Evolutionary conservation across 2,113 vertebrate species (phyloP), one percentile per base, ranked within the genome.

Genomic region (Alexandromys fortis): DNA sequence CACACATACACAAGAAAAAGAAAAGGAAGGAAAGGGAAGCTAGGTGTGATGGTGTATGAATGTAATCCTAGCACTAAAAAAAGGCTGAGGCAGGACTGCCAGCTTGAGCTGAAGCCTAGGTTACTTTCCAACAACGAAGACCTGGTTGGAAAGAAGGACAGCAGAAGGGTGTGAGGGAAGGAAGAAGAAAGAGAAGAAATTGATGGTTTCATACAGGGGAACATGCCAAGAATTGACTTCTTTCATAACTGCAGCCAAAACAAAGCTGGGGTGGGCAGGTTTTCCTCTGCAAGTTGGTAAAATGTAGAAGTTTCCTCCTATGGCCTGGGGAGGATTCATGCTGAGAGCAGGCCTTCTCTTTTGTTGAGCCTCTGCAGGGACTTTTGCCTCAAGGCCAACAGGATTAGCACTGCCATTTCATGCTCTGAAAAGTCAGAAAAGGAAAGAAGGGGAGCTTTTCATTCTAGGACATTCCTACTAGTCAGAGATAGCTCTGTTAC

Each of bases 401-500:
- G 92, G 96, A 96, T 97, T 95, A 96, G 90, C 94, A 91, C 63
- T 81, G 89, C 75, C 92, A 98, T 98, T 98, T 97, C 96, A 98
- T 97, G 96, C 97, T 98, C 98, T 98, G 93, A 98, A 98, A 98
- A 98, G 92, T 96, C 96, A 97, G 95, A 98, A 98, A 98, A 96
- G 95, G 86, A 30, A 22, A 95, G 73, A 96, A 73, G 30, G 78
- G 58, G 12, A 94, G 95, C 97, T 95, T 98, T 97, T 95, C 91
- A 97, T 55, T 94, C 49, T 38, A 97, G 97, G 96, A 97, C 96
- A 96, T 96, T 95, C 96, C 96, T 95, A 72, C 82, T 93, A 97
- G 96, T 95, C 97, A 96, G 88, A 93, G 90, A 89, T 3, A 7
- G 65, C 90, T 97, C 86, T 96, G 96, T 97, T 97, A 97, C 78